Conservation (phyloP, 2,113 vertebrate genomes). For the Amblyornis subalaris region DNA sequence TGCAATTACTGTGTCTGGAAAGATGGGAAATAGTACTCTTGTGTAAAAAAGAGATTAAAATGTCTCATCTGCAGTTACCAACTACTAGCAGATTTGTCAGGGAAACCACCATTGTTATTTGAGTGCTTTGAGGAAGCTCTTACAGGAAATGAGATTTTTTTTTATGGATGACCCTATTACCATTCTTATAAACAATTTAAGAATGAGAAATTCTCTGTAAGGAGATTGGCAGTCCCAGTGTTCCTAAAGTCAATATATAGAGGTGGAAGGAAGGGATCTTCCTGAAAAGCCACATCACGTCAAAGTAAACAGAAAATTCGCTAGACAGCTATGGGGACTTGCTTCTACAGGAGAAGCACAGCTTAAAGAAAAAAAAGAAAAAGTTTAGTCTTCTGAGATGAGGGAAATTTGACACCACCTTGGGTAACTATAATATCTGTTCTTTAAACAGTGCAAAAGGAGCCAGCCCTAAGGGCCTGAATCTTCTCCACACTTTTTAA, state of each 20-base stretch:
- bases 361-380: neutral
- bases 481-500: neutral
- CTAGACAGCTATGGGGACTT: neutral
- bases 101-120: neutral
- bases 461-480: neutral
- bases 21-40: neutral
- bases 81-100: neutral
- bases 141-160: neutral
- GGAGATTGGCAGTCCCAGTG: neutral
- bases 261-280: neutral
- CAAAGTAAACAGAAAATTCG: neutral
- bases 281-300: neutral
- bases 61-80: neutral
- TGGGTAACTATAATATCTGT: neutral
- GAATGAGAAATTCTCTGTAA: neutral
- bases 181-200: neutral
- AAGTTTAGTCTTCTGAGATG: neutral
- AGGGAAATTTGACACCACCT: neutral
- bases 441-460: neutral
- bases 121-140: neutral
- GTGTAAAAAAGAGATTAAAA: neutral
- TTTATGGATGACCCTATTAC: neutral
- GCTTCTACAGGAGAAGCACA: neutral
- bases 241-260: neutral
- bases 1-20: neutral